Evolutionary conservation across 1,140 invertebrate species (phyloP), one percentile per base, ranked within the genome.

Genomic region (Microplitis demolitor): DNA sequence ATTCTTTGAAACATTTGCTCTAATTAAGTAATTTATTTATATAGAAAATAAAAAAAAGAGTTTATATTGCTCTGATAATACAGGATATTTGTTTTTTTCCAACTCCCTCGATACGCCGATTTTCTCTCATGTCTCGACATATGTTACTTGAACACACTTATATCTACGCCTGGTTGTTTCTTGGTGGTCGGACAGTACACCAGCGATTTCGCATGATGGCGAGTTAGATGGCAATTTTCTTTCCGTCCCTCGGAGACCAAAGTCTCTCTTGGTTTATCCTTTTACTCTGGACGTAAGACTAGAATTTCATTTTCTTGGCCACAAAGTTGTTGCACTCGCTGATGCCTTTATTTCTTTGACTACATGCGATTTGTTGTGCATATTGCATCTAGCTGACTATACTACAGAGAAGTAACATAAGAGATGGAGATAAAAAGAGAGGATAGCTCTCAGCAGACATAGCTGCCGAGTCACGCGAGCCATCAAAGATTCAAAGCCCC

Each of bases 401-500:
- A 45, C 5, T 11, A 5, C 39, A 45, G 2, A 6, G 39, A 11
- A 45, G 39, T 24, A 24, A 24, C 39, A 11, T 11, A 45, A 45
- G 39, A 45, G 39, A 67, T 66, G 37, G 66, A 14, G 13, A 58
- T 39, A 39, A 51, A 34, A 31, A 35, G 34, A 72, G 69, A 67
- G 69, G 78, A 45, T 45, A 45, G 6, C 39, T 9, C 39, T 45
- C 39, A 45, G 39, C 39, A 72, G 72, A 73, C 34, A 74, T 69
- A 72, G 78, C 84, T 82, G 81, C 79, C 84, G 82, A 83, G 85
- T 85, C 85, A 86, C 84, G 85, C 84, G 80, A 85, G 77, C 80
- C 85, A 85, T 85, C 82, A 85, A 84, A 83, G 82, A 86, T 85
- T 84, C 84, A 86, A 83, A 83, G 78, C 82, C 82, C 75, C 76